A percentile compares a stretch with the other conserved stretches of the same genome.
Conservation (phyloP, 2,113 vertebrate genomes). For the Nothobranchius furzeri region DNA sequence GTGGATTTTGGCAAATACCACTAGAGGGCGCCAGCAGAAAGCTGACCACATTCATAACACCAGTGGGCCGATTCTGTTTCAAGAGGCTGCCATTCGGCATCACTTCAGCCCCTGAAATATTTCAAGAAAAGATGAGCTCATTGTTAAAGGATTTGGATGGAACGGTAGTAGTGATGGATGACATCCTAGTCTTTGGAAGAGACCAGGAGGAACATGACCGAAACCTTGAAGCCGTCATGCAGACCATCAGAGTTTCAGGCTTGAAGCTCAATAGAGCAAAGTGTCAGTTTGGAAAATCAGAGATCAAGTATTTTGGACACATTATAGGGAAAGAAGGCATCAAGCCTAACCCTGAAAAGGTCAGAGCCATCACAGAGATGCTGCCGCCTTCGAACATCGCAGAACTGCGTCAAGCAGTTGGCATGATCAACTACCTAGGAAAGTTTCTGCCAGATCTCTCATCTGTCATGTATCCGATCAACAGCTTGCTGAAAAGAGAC, state of each 20-base stretch:
- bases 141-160: too few relatives aligned
- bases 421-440: not conserved
- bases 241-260: not conserved
- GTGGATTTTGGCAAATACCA: too few relatives aligned
- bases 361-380: not conserved
- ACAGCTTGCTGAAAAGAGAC: not conserved
- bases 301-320: not conserved
- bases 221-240: not conserved
- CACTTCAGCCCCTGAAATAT: too few relatives aligned
- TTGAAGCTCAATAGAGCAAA: not conserved
- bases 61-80: too few relatives aligned
- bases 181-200: not conserved
- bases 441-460: conserved; percentile 1
- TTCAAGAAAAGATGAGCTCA: too few relatives aligned
- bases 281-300: not conserved
- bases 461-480: not conserved
- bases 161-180: not conserved
- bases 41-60: too few relatives aligned
- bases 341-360: not conserved
- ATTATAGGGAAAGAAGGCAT: not conserved
- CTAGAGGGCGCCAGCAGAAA: too few relatives aligned
- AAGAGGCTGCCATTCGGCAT: too few relatives aligned
- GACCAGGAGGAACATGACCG: not conserved
- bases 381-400: not conserved
- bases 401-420: not conserved